Evolutionary conservation across 1,140 invertebrate species (phyloP).

Genomic region (Solen grandis): DNA sequence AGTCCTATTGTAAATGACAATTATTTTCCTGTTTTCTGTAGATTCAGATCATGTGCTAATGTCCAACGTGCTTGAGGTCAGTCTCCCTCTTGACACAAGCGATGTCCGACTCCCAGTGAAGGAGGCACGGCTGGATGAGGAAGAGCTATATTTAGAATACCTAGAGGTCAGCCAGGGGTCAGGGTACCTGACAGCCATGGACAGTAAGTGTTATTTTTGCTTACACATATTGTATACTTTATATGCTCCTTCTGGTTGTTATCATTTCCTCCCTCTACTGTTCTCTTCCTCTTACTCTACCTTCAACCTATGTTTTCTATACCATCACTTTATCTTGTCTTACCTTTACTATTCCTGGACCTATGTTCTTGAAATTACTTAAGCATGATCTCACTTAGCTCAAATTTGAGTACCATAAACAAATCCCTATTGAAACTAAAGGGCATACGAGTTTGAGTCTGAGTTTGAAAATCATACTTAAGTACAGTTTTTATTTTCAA

Average conservation of each 20-base stretch:
- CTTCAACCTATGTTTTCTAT: too few relatives aligned
- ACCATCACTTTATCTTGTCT: too few relatives aligned
- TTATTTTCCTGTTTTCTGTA: slow-evolving; percentile 43
- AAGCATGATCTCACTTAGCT: too few relatives aligned
- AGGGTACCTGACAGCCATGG: slow-evolving; percentile 73
- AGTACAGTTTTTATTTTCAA: too few relatives aligned
- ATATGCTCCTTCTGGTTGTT: neutral
- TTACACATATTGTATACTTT: neutral
- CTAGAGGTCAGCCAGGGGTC: slow-evolving; percentile 77
- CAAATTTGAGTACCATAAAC: too few relatives aligned
- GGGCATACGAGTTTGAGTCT: too few relatives aligned
- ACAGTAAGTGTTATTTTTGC: slow-evolving; percentile 62
- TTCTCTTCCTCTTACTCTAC: neutral
- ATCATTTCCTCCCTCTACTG: neutral
- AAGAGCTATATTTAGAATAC: slow-evolving; percentile 79
- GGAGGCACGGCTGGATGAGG: slow-evolving; percentile 69
- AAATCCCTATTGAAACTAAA: too few relatives aligned
- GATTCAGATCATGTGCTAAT: slow-evolving; percentile 70
- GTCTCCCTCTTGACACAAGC: slow-evolving; percentile 73
- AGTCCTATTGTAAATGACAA: too few relatives aligned
- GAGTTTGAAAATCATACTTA: too few relatives aligned
- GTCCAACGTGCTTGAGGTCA: slow-evolving; percentile 79
- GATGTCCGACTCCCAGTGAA: slow-evolving; percentile 72
- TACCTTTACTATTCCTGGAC: too few relatives aligned
- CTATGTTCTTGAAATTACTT: too few relatives aligned